A percentile compares a stretch with the other conserved stretches of the same genome.
phyloP scores from a whole-genome alignment of 1,140 invertebrate species.

The Bombus breviceps region DNA sequence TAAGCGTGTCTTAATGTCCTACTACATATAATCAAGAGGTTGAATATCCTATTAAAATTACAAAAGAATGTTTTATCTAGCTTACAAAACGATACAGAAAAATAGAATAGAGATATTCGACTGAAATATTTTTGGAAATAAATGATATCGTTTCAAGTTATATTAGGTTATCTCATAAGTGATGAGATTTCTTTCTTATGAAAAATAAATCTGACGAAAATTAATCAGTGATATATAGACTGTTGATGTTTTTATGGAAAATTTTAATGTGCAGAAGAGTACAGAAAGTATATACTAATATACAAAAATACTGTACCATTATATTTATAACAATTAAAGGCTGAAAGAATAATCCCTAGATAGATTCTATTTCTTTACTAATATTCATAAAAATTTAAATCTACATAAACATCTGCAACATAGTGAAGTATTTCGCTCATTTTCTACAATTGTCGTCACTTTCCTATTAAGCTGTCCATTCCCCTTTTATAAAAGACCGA shows the following conservation, averaged over 20 bases:
- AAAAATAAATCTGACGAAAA: not conserved
- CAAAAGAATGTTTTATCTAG: too few relatives aligned
- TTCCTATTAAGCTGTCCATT: not conserved
- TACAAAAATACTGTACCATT: too few relatives aligned
- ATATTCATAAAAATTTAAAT: not conserved
- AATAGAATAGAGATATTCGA: not conserved
- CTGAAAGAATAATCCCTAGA: not conserved
- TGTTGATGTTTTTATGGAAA: not conserved
- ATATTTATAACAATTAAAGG: not conserved
- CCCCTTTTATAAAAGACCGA: not conserved
- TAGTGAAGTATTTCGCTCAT: not conserved
- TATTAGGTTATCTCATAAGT: not conserved
- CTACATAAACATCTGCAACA: not conserved
- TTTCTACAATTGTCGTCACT: not conserved
- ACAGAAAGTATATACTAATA: not conserved
- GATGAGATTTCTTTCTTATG: not conserved
- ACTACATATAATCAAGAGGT: too few relatives aligned
- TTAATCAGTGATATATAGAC: not conserved
- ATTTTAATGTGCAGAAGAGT: not conserved
- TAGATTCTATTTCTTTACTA: not conserved
- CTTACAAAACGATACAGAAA: too few relatives aligned
- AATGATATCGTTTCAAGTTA: not conserved
- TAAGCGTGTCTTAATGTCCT: not conserved
- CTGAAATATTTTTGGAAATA: not conserved
- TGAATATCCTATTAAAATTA: too few relatives aligned